These are phyloP conservation scores for Karalla daura DNA, from an alignment of 2,797 vertebrate species.

Conservation along the genomic window DNA sequence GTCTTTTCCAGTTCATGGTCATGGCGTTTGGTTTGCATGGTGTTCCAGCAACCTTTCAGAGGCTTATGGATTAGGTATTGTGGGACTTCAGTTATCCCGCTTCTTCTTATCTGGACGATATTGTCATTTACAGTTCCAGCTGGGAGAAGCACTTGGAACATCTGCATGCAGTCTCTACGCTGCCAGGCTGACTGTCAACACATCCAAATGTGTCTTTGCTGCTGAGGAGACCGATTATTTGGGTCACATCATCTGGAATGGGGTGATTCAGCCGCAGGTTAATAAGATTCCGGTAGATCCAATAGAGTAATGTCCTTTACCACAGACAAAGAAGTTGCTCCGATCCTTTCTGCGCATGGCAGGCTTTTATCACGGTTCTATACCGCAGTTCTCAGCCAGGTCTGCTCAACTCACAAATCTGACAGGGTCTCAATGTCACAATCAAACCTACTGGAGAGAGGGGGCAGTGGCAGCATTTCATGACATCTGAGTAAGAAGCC, in stretches of 20 bases:
- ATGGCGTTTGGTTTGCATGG: too few species aligned
- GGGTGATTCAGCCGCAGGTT: background rate
- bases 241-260: background rate
- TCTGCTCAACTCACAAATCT: too few species aligned
- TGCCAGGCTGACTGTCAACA: background rate
- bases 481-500: background rate
- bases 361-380: background rate
- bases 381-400: background rate
- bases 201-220: background rate
- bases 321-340: background rate
- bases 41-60: too few species aligned
- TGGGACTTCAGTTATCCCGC: too few species aligned
- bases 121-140: background rate
- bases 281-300: background rate
- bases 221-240: background rate
- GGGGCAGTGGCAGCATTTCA: background rate
- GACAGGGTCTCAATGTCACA: too few species aligned
- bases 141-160: background rate
- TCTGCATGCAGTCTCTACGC: background rate
- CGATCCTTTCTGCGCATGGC: background rate
- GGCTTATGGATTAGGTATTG: too few species aligned
- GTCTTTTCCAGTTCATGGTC: background rate
- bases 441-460: background rate
- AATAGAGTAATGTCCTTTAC: background rate
- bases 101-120: background rate